Percentiles rank a stretch among this genome's conserved stretches.
These are phyloP conservation scores for Cataglyphis livida DNA, from an alignment of 2,888 invertebrate genomes.

Conservation along the genomic window DNA sequence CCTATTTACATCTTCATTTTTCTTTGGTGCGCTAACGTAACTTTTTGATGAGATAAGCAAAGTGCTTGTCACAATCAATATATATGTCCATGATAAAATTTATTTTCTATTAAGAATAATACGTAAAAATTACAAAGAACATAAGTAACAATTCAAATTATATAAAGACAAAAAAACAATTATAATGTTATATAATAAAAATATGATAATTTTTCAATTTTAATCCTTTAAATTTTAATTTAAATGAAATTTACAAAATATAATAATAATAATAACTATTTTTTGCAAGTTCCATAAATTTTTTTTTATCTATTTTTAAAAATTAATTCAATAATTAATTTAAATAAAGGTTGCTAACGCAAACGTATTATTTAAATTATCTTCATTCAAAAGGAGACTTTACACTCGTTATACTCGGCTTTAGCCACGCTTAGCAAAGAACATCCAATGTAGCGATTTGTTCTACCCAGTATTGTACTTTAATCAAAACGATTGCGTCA, in stretches of 20 bases:
- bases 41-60: conserved; percentile 15
- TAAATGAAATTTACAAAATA: neutral
- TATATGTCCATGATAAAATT: neutral
- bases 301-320: neutral
- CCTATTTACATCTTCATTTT: conserved; percentile 40
- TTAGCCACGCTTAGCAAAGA: neutral
- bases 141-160: neutral
- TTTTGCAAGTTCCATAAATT: neutral
- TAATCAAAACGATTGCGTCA: conserved; percentile 67
- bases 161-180: neutral
- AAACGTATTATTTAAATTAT: neutral
- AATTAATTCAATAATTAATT: neutral
- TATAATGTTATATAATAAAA: neutral
- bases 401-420: neutral
- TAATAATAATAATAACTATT: neutral
- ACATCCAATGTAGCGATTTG: conserved; percentile 32
- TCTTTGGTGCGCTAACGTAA: neutral
- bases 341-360: too few species aligned
- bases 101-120: neutral
- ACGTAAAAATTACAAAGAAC: neutral
- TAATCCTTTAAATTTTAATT: neutral
- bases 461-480: conserved; percentile 18
- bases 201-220: neutral
- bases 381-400: neutral
- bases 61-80: neutral